Conservation (phyloP, 2,888 invertebrate species). For the Sminthurinus aureus region DNA sequence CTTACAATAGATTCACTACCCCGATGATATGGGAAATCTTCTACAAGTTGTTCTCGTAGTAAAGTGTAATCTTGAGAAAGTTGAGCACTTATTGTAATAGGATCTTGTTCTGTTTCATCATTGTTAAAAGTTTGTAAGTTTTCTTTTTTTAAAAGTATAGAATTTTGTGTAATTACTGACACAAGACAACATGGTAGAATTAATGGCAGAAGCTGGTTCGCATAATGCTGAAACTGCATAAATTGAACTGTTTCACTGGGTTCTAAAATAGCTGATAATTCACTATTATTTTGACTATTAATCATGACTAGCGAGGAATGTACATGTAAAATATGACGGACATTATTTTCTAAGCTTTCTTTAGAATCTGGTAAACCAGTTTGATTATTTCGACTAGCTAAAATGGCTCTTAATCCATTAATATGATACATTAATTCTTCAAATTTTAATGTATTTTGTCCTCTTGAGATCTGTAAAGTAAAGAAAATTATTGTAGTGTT, state of each 20-base stretch:
- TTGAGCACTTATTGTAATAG: constrained; percentile 19
- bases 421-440: constrained; percentile 45
- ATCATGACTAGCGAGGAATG: constrained; percentile 51
- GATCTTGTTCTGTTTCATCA: constrained; percentile 17
- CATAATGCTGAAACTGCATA: constrained; percentile 58
- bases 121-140: not conserved
- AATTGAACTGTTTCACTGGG: constrained; percentile 48
- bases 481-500: constrained; percentile 25
- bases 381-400: constrained; percentile 41
- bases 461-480: constrained; percentile 45
- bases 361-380: constrained; percentile 50
- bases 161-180: constrained; percentile 35
- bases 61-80: constrained; percentile 44
- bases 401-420: constrained; percentile 42
- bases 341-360: constrained; percentile 52
- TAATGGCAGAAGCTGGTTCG: constrained; percentile 55
- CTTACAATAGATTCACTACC: constrained; percentile 50
- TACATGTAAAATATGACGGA: constrained; percentile 49
- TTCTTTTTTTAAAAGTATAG: not conserved
- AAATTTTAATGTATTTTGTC: constrained; percentile 43
- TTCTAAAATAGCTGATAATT: constrained; percentile 8
- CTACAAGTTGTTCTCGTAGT: constrained; percentile 48
- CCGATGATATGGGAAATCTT: constrained; percentile 53
- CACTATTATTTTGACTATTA: constrained; percentile 19
- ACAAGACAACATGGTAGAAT: constrained; percentile 54